These are phyloP conservation scores for Dendroctonus valens DNA, from an alignment of 1,140 invertebrate genomes.

Conservation along the genomic window DNA sequence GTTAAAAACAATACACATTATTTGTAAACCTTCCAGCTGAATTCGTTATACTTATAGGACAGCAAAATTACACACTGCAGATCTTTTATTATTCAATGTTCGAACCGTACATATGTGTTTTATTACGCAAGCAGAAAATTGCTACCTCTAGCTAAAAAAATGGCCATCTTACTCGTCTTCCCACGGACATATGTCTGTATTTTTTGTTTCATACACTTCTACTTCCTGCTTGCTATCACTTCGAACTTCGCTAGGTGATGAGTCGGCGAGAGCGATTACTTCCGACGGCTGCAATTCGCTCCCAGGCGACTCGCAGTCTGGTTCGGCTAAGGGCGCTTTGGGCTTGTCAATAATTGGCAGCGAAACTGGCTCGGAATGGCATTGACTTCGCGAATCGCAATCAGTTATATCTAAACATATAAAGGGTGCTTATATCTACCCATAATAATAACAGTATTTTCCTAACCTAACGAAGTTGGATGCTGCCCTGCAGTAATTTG, in stretches of 20 bases:
- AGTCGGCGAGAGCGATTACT: background rate
- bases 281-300: constrained; percentile 47
- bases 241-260: background rate
- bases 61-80: too few species aligned
- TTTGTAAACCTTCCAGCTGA: too few species aligned
- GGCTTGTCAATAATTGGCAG: constrained; percentile 13
- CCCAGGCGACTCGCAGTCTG: constrained; percentile 63
- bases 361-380: constrained; percentile 20
- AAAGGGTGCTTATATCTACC: background rate
- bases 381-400: constrained; percentile 11
- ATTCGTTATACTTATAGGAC: too few species aligned
- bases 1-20: too few species aligned
- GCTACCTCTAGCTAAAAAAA: too few species aligned
- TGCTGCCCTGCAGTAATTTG: too few species aligned
- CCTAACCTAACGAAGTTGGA: background rate
- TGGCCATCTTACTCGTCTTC: constrained; percentile 75
- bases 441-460: background rate
- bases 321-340: constrained; percentile 62
- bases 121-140: too few species aligned
- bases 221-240: constrained; percentile 22
- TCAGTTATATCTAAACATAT: constrained; percentile 6
- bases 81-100: too few species aligned
- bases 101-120: too few species aligned
- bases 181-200: constrained; percentile 82
- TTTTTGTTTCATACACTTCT: constrained; percentile 55